Conservation (phyloP, 2,113 vertebrate genomes). For the Mungos mungo region DNA sequence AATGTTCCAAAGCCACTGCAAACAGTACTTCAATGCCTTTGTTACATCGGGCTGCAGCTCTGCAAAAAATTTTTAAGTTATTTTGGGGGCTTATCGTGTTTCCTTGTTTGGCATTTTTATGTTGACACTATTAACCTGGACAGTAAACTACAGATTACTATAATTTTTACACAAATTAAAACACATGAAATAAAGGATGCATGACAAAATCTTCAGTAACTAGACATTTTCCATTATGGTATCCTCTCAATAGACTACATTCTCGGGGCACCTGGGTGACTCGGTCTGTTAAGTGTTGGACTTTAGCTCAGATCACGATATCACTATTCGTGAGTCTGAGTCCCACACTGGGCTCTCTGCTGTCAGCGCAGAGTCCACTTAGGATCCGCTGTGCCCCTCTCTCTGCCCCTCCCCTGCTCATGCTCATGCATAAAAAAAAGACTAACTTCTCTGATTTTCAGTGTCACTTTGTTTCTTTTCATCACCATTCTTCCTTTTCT, state of each 20-base stretch:
- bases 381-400: too few relatives aligned
- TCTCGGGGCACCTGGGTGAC: neutral
- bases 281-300: too few relatives aligned
- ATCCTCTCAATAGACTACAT: neutral
- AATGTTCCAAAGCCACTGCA: slow-evolving; percentile 95
- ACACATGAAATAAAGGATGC: neutral
- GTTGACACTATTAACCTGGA: neutral
- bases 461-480: neutral
- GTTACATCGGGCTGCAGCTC: slow-evolving; percentile 96
- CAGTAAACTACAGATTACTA: neutral
- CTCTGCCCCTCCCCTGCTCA: too few relatives aligned
- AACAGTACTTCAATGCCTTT: slow-evolving; percentile 97
- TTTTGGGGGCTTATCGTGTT: neutral
- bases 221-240: neutral
- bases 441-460: neutral
- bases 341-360: too few relatives aligned
- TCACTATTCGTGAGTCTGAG: too few relatives aligned
- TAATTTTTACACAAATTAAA: slow-evolving; percentile 15
- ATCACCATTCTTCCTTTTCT: neutral
- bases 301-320: too few relatives aligned
- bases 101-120: neutral
- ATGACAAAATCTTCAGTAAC: neutral
- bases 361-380: too few relatives aligned
- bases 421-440: neutral
- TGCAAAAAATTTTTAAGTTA: slow-evolving; percentile 68